These are phyloP conservation scores for Dendrolimus pini DNA, from an alignment of 2,888 invertebrate genomes.

Conservation along the genomic window DNA sequence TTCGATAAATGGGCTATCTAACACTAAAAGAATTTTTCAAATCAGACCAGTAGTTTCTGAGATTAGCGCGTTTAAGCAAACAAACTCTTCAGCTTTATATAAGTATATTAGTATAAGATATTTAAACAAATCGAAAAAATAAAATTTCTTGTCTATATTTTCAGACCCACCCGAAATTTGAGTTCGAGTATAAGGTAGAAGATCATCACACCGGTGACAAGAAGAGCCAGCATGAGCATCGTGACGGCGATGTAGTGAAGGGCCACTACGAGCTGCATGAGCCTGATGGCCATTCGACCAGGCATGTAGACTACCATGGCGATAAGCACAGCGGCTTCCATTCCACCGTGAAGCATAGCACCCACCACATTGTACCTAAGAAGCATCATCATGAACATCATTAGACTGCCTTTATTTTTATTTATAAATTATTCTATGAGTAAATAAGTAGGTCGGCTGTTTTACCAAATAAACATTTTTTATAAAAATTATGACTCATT, in stretches of 20 bases:
- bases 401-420: too few species aligned
- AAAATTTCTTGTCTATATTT: not conserved
- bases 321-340: conserved; percentile 25
- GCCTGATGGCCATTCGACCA: conserved; percentile 49
- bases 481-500: too few species aligned
- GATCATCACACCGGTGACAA: conserved; percentile 57
- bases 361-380: conserved; percentile 33
- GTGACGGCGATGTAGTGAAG: conserved; percentile 71
- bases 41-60: too few species aligned
- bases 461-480: too few species aligned
- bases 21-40: too few species aligned
- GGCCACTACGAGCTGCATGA: conserved; percentile 69
- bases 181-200: conserved; percentile 22
- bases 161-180: conserved; percentile 15
- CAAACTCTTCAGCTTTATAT: too few species aligned
- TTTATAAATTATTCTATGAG: too few species aligned
- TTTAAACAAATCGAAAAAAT: too few species aligned
- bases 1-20: too few species aligned
- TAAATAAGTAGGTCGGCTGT: too few species aligned
- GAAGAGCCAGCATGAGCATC: conserved; percentile 59
- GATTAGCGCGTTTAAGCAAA: too few species aligned
- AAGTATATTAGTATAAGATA: too few species aligned
- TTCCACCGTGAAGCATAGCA: conserved; percentile 33
- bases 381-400: conserved; percentile 18
- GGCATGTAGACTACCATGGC: conserved; percentile 20